Evolutionary conservation across 2,888 invertebrate species (phyloP), one percentile per base, ranked within the genome.

Genomic region (Shargacucullia verbasci): DNA sequence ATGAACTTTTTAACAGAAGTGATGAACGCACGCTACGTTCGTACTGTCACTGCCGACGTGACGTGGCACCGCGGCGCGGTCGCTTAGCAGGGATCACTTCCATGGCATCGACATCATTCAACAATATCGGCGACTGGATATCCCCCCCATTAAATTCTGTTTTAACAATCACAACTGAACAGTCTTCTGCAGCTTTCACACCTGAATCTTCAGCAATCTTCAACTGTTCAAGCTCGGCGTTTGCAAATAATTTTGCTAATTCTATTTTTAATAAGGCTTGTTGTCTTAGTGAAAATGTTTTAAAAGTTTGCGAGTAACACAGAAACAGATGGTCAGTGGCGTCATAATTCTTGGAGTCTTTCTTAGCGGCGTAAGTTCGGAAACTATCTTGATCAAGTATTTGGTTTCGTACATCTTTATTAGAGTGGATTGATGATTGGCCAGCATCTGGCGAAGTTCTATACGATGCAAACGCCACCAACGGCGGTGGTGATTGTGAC

Each of bases 161-260:
- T 67, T 65, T 65, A 31, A 64, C 15, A 14, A 66, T 31, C 5
- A 60, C 11, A 7, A 54, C 54, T 27, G 35, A 45, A 54, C 5
- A 12, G 11, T 38, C 29, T 14, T 38, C 48, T 15, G 14, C 12
- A 7, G 9, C 0, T 13, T 25, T 45, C 11, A 27, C 15, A 9
- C 13, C 29, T 13, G 20, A 48, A 14, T 46, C 39, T 3, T 55
- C 45, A 1, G 25, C 44, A 12, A 43, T 38, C 27, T 65, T 38
- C 20, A 67, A 35, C 12, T 49, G 61, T 61, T 59, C 45, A 20
- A 79, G 44, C 46, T 79, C 79, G 0, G 74, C 68, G 31, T 70
- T 67, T 6, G 77, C 70, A 55, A 79, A 79, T 50, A 79, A 59
- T 54, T 78, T 79, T 0, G 80, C 79, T n/a, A 79, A 58, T 55